These are phyloP conservation scores for Urocolius indicus DNA, from an alignment of 2,113 vertebrate species.

Conservation along the genomic window DNA sequence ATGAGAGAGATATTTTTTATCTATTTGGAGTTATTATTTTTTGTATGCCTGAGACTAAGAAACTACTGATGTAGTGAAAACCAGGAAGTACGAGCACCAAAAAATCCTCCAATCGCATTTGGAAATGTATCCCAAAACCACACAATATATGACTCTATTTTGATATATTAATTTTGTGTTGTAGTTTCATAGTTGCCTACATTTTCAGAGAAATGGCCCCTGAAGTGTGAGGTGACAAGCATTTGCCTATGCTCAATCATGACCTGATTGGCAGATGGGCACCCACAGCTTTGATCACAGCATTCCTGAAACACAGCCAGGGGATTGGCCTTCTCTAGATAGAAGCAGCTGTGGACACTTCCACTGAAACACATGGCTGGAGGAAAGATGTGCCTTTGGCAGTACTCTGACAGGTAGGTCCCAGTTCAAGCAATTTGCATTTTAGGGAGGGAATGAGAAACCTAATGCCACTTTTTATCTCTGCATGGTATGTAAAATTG, in stretches of 20 bases:
- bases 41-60: background rate
- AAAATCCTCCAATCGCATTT: background rate
- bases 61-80: background rate
- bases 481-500: background rate
- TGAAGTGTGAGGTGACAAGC: background rate
- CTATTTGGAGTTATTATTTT: background rate
- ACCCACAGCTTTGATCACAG: background rate
- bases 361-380: background rate
- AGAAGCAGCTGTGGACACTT: background rate
- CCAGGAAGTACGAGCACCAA: background rate
- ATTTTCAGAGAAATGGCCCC: accelerated
- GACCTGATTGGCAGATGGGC: background rate
- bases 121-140: background rate
- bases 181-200: background rate
- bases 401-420: background rate
- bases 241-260: accelerated
- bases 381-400: background rate
- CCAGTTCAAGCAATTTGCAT: background rate
- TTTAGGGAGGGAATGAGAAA: background rate
- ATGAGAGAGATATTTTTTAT: background rate
- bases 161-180: background rate
- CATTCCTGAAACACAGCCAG: background rate
- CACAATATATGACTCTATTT: background rate
- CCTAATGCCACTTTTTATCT: background rate
- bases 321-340: background rate